Percentiles rank a stretch among this genome's conserved stretches.
Conservation (phyloP, 2,888 invertebrate genomes). For the Macaria notata region DNA sequence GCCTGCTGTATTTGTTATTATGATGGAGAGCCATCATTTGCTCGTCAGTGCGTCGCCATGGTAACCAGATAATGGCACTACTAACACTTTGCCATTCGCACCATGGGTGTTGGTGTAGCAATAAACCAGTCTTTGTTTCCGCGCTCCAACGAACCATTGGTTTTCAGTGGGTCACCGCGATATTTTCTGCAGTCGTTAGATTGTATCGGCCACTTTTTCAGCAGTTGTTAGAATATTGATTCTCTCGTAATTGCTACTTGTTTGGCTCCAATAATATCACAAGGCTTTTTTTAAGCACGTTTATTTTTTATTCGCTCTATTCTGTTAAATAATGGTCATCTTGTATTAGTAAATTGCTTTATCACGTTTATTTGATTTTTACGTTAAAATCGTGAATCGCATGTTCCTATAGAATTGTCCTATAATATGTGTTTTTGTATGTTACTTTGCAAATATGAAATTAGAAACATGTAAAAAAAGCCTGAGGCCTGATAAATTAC, state of each 20-base stretch:
- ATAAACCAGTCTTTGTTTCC: constrained; percentile 28
- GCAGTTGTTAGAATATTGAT: too few relatives aligned
- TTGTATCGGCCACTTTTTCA: too few relatives aligned
- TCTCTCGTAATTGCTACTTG: too few relatives aligned
- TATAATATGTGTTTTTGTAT: too few relatives aligned
- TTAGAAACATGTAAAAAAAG: not conserved
- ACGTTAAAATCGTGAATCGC: too few relatives aligned
- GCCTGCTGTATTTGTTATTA: constrained; percentile 8
- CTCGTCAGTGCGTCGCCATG: constrained; percentile 46
- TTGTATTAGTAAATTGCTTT: too few relatives aligned
- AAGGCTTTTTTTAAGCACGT: too few relatives aligned
- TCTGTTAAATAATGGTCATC: too few relatives aligned
- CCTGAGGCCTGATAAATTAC: not conserved
- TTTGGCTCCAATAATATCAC: too few relatives aligned
- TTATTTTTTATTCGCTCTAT: too few relatives aligned
- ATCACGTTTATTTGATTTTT: too few relatives aligned
- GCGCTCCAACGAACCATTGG: constrained; percentile 12
- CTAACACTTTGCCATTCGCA: constrained; percentile 9
- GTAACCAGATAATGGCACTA: constrained; percentile 41
- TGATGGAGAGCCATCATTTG: constrained; percentile 24
- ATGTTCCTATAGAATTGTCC: too few relatives aligned
- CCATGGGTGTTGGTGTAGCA: constrained; percentile 20
- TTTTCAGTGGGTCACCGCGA: constrained; percentile 3
- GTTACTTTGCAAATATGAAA: not conserved
- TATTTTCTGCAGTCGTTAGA: not conserved